Evolutionary conservation across 2,888 invertebrate species (phyloP), one percentile per base, ranked within the genome.

Genomic region (Morpho deidamia): DNA sequence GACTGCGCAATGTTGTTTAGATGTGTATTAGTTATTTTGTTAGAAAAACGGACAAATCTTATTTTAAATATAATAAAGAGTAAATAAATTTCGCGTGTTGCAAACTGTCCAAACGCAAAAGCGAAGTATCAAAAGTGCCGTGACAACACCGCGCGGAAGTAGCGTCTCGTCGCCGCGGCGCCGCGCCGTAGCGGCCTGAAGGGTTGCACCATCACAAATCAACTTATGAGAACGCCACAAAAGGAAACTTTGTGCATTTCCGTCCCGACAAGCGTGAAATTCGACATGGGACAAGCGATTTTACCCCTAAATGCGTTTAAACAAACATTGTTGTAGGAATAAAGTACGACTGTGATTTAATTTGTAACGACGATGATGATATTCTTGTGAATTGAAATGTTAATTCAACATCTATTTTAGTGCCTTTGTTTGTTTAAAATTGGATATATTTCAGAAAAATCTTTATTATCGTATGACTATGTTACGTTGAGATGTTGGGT

Each of bases 181-280:
- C 88, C 88, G 71, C 70, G 64, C 82, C 85, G 87, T 85, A 83
- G 79, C 69, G 65, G 65, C 66, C 78, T 82, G 85, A 88, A 89
- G 88, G 89, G 89, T 88, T 88, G 86, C 76, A 76, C 78, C 75
- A 83, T 85, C 86, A 87, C 89, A 89, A 89, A 89, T 89, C 88
- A 88, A 89, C 80, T 89, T 89, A 88, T 85, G 42, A 42, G 82
- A 81, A 80, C 78, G 81, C 87, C 87, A 88, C 88, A 88, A 87
- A 84, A 88, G 88, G 88, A 89, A 88, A 88, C 87, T 89, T 87
- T 81, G 83, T 83, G 87, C 86, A 87, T 87, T 87, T 89, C 89
- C 86, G 83, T 78, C 67, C 75, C 78, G 76, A 67, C 82, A 77
- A 85, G 83, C 85, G 80, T 87, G 82, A 86, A 86, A 88, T 86